Evolutionary conservation across 2,113 vertebrate species (phyloP).

Genomic region (Trochalopteron elliotii): DNA sequence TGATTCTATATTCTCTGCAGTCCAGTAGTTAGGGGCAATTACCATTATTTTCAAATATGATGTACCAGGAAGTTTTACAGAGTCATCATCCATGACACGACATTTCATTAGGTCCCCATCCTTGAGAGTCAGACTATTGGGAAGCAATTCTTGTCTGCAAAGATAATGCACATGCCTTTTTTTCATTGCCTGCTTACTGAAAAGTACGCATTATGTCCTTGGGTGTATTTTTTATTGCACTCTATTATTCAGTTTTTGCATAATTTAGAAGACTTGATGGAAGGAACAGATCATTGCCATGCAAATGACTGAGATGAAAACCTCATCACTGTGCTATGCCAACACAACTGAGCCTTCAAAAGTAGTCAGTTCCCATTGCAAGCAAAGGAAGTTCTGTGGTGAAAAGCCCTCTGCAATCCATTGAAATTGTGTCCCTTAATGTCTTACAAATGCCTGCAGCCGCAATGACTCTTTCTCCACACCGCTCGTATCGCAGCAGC

Average conservation of each 20-base stretch:
- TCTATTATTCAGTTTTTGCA: neutral
- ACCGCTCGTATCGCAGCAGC: neutral
- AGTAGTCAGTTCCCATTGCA: conserved; percentile 1
- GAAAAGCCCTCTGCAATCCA: conserved; percentile 26
- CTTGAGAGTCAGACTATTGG: neutral
- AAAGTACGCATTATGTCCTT: neutral
- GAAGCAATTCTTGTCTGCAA: neutral
- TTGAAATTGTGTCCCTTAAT: neutral
- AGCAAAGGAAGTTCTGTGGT: neutral
- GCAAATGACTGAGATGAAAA: conserved; percentile 31
- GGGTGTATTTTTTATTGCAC: neutral
- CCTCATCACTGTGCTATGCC: neutral
- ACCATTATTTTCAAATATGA: neutral
- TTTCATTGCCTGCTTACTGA: neutral
- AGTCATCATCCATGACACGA: neutral
- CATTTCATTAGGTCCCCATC: neutral
- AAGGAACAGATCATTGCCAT: conserved; percentile 14
- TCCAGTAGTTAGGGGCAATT: neutral
- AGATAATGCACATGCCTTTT: neutral
- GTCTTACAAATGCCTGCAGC: conserved; percentile 18
- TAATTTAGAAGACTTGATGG: conserved; percentile 3
- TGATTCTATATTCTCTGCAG: neutral
- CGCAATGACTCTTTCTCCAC: neutral
- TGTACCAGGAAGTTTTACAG: neutral
- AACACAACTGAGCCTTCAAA: conserved; percentile 11